Percentiles rank a stretch among this genome's conserved stretches.
Conservation (phyloP, 1,140 invertebrate genomes). For the Pseudoatta argentina region DNA sequence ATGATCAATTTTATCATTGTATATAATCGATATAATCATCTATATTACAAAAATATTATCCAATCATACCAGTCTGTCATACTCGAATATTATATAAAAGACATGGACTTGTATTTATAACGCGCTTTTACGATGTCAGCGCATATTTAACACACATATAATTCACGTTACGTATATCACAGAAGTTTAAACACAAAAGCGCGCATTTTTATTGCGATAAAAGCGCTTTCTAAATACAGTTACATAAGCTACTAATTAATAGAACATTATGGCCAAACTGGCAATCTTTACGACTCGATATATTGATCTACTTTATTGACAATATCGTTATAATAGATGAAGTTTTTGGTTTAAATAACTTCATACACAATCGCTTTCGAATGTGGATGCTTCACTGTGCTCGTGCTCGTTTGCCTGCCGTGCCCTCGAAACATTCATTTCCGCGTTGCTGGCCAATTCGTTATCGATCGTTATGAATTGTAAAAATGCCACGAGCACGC, state of each 20-base stretch:
- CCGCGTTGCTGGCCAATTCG: conserved; percentile 54
- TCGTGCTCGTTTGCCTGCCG: conserved; percentile 21
- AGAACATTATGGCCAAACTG: not conserved
- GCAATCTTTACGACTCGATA: not conserved
- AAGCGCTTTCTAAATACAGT: not conserved
- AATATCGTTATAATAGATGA: not conserved
- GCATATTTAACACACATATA: too few species aligned
- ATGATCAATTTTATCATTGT: not conserved
- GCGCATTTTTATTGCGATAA: too few species aligned
- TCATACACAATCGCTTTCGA: not conserved
- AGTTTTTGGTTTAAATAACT: conserved; percentile 2
- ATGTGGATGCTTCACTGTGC: not conserved
- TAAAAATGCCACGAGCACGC: conserved; percentile 45
- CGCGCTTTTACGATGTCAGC: too few species aligned
- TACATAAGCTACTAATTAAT: not conserved
- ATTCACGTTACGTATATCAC: too few species aligned
- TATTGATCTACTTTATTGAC: not conserved
- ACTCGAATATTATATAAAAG: not conserved
- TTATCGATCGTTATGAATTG: conserved; percentile 49
- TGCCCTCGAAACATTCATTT: conserved; percentile 56
- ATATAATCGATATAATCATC: not conserved
- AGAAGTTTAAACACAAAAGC: too few species aligned
- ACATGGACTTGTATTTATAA: too few species aligned
- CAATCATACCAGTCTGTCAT: not conserved
- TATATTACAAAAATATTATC: not conserved